Percentiles rank a stretch among this genome's conserved stretches.
Evolutionary conservation across 2,888 invertebrate species (phyloP).

Genomic region (Xanthostigma xanthostigma): DNA sequence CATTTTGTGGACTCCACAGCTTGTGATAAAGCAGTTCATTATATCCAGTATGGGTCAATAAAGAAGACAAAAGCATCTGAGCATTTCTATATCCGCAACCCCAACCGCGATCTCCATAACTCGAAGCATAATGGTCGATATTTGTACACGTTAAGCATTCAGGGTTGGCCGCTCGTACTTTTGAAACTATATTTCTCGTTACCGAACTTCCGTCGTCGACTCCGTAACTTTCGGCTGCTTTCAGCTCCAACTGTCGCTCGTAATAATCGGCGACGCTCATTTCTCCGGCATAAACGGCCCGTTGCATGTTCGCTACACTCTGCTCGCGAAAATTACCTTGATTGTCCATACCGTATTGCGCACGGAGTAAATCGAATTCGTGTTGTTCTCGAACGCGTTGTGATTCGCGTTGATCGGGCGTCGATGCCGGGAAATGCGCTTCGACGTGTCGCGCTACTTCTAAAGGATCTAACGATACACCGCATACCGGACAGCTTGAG

Average conservation of each 20-base stretch:
- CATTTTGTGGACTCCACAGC: constrained; percentile 17
- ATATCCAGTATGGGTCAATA: constrained; percentile 55
- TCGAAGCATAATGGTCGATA: constrained; percentile 75
- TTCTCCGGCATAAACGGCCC: constrained; percentile 74
- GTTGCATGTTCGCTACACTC: constrained; percentile 61
- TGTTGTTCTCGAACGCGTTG: constrained; percentile 58
- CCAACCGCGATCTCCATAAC: constrained; percentile 83
- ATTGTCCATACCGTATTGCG: constrained; percentile 82
- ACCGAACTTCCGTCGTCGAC: constrained; percentile 70
- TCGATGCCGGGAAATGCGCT: constrained; percentile 55
- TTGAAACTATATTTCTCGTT: constrained; percentile 50
- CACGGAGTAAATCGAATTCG: constrained; percentile 65
- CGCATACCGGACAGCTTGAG: constrained; percentile 30
- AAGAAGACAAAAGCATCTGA: constrained; percentile 80
- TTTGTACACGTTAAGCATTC: constrained; percentile 51
- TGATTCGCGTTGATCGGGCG: constrained; percentile 43
- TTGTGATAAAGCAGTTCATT: constrained; percentile 39
- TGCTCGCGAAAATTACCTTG: constrained; percentile 68
- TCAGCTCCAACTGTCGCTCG: constrained; percentile 61
- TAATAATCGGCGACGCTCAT: constrained; percentile 77
- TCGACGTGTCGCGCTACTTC: constrained; percentile 75
- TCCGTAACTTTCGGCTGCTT: constrained; percentile 60
- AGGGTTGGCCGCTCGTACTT: constrained; percentile 33
- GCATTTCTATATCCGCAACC: constrained; percentile 86
- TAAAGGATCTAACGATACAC: constrained; percentile 32